Base-by-base conservation (phyloP, 2,888 invertebrate species). In the Drosophila eohydei region DNA sequence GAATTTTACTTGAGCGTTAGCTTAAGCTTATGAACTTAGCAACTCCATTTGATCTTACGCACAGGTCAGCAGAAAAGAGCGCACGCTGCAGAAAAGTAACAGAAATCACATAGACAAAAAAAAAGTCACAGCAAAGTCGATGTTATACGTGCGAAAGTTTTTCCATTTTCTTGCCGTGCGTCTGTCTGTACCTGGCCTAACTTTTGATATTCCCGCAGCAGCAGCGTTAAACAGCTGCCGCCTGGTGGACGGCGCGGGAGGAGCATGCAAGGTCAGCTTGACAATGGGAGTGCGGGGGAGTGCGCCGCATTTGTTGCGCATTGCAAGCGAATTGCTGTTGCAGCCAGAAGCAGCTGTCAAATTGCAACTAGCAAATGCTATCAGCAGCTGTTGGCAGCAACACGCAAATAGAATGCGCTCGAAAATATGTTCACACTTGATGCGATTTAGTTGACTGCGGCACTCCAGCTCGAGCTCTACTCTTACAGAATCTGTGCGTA, bases 131-230 rank as follows among this genome's bases (percentile, higher is more conserved):
- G 89, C 67, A 84, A 83, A 85, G 88, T 85, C 71, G 74, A 89
- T 84, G 79, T 77, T 83, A 73, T 85, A 88, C 86, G 86, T 86
- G 85, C 67, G 46, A 88, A 87, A 87, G 89, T 90, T 87, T 87
- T 90, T 86, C 89, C 90, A 86, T 90, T 87, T 89, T 67, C 78
- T 63, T 55, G 65, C 64, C 7, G n/a, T 3, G 71, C 34, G 28
- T 34, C 56, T 16, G 43, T 14, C 46, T 30, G n/a, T 75, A 67
- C 78, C 80, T 80, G 71, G 62, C 62, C 50, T 44, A 75, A 77
- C 78, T 66, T 73, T 61, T 50, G 70, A 79, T 63, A 51, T 51
- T 28, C 43, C 44, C 40, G 41, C 43, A 61, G 43, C 54, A 36
- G 50, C 51, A 44, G 41, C 60, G 9, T n/a, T 36, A 51, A 55